phyloP scores from a whole-genome alignment of 2,113 vertebrate species.

The Sialia sialis region DNA sequence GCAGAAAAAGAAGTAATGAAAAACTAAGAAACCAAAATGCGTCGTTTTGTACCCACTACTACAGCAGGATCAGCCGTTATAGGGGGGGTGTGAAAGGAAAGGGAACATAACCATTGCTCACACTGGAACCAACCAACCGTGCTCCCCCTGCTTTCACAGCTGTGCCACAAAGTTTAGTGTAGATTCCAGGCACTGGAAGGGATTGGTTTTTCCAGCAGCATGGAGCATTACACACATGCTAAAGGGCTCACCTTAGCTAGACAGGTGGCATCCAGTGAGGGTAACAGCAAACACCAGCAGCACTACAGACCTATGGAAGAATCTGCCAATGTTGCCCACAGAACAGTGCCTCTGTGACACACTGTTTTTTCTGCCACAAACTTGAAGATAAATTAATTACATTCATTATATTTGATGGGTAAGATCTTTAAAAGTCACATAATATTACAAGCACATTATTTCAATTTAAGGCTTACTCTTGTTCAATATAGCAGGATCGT shows the following conservation, averaged over 20 bases:
- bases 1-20: background rate
- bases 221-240: background rate
- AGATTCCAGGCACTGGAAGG: background rate
- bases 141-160: background rate
- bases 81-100: background rate
- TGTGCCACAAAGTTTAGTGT: rapidly evolving
- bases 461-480: background rate
- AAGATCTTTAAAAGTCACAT: background rate
- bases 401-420: background rate
- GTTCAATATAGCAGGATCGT: background rate
- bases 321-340: background rate
- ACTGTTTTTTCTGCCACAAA: background rate
- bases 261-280: background rate
- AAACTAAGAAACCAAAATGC: background rate
- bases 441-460: background rate
- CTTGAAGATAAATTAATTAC: background rate
- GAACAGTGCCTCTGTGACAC: background rate
- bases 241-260: background rate
- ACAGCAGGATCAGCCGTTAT: background rate
- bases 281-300: background rate
- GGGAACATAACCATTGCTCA: rapidly evolving
- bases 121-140: rapidly evolving
- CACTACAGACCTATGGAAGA: no score
- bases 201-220: background rate
- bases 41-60: background rate